Evolutionary conservation across 2,888 invertebrate species (phyloP), one percentile per base, ranked within the genome.

Genomic region (Brachycybe producta): DNA sequence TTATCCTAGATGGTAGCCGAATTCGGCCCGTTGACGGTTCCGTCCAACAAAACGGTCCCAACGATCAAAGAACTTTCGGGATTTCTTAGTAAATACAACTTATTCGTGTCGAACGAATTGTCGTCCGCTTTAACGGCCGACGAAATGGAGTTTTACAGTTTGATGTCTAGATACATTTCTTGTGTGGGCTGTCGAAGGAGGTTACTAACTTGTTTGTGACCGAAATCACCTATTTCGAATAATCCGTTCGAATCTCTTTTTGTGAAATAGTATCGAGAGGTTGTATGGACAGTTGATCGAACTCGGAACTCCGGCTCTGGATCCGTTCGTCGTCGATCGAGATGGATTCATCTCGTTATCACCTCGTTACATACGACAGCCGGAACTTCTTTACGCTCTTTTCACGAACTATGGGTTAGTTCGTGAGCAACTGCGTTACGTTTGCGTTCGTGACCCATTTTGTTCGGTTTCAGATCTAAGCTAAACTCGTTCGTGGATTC

Each of bases 171-270:
- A 72, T 82, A 83, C 67, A 86, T 92, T 63, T 88, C 90, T 57
- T 92, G 92, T 73, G 87, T 92, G 63, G 91, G 92, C 55, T 92
- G 92, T 70, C 75, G 91, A 57, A 76, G 86, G 74, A 86, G 86
- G 87, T 85, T 73, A 60, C 58, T 54, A 42, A 42, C 13, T 24
- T 28, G 35, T 28, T 51, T 46, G 24, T 5, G 8, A 34, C 24
- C 40, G 27, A 8, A 28, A 28, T 51, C 23, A 44, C 17, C 13
- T 26, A 17, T n/a, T 43, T 35, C 26, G 35, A 38, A 23, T 38
- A 36, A 30, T 40, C 8, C 7, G 11, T 21, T 23, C 21, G n/a
- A 13, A 44, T 19, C 11, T 7, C 7, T 41, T 47, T 40, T 55
- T 58, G 58, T 36, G n/a, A 74, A 75, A 56, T 64, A 90, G 90